Evolutionary conservation across 2,113 vertebrate genomes (phyloP).

Genomic region (Corythornis vintsioides): DNA sequence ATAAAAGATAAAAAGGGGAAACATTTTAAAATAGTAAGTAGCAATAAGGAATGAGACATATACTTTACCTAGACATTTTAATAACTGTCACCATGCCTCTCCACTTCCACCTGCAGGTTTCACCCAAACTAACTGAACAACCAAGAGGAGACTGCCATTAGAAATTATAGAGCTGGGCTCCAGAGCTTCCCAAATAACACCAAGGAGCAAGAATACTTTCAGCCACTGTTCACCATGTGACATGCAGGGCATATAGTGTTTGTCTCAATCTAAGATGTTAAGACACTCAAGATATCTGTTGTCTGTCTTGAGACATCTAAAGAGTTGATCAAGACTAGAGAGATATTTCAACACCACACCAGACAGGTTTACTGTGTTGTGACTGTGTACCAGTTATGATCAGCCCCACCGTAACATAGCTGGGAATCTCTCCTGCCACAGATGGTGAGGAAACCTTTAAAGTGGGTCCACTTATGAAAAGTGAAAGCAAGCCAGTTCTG

Average conservation of each 20-base stretch:
- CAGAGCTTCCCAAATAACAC: background rate
- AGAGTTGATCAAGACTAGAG: too few species aligned
- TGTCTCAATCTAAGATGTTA: too few species aligned
- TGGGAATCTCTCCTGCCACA: background rate
- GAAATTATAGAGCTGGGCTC: background rate
- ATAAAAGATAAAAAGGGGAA: background rate
- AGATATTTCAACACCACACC: too few species aligned
- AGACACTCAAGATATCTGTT: too few species aligned
- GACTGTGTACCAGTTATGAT: accelerated
- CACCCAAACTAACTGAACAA: background rate
- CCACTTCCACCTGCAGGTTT: background rate
- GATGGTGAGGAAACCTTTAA: background rate
- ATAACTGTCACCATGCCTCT: background rate
- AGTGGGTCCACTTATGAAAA: background rate
- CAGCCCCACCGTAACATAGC: background rate
- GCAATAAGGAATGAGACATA: background rate
- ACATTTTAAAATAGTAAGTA: background rate
- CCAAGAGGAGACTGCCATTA: background rate
- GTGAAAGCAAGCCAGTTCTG: background rate
- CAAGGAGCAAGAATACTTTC: background rate
- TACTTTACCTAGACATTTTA: background rate
- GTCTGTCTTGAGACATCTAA: too few species aligned
- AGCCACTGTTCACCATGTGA: background rate
- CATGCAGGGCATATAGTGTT: too few species aligned
- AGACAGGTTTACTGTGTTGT: too few species aligned